A percentile compares a stretch with the other conserved stretches of the same genome.
phyloP scores from a whole-genome alignment of 2,888 invertebrate species.

The Lamproptera curius region DNA sequence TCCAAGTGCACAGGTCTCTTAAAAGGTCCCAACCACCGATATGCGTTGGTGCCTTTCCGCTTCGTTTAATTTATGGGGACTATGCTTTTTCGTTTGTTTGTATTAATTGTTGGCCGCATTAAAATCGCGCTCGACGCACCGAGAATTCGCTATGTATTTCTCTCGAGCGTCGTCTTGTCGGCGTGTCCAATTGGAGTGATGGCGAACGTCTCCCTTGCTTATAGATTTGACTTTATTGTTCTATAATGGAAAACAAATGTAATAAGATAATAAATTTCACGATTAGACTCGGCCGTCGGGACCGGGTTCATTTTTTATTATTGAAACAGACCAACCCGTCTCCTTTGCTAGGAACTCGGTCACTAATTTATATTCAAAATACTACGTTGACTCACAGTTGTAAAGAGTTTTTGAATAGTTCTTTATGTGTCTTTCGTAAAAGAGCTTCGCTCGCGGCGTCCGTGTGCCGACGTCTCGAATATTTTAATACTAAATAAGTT shows the following conservation, averaged over 20 bases:
- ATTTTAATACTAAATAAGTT: constrained; percentile 59
- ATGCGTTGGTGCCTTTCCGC: constrained; percentile 73
- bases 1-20: constrained; percentile 74
- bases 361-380: constrained; percentile 62
- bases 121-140: constrained; percentile 53
- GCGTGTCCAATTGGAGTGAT: constrained; percentile 42
- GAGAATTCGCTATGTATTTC: constrained; percentile 27
- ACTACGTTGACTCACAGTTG: constrained; percentile 49
- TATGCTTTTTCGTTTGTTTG: constrained; percentile 59
- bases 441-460: constrained; percentile 40
- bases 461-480: constrained; percentile 57
- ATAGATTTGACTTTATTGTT: constrained; percentile 49
- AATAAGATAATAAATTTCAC: constrained; percentile 53
- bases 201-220: constrained; percentile 29
- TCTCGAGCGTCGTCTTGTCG: constrained; percentile 28
- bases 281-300: constrained; percentile 58
- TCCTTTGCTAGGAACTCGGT: constrained; percentile 37
- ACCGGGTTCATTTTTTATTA: constrained; percentile 31
- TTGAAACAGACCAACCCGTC: constrained; percentile 32
- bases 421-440: constrained; percentile 43
- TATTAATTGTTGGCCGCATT: constrained; percentile 66
- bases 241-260: constrained; percentile 58
- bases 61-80: constrained; percentile 69
- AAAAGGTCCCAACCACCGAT: constrained; percentile 74
- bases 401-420: constrained; percentile 31